Percentiles rank a stretch among this genome's conserved stretches.
Conservation (phyloP, 2,797 vertebrate species). For the Aplochiton taeniatus region DNA sequence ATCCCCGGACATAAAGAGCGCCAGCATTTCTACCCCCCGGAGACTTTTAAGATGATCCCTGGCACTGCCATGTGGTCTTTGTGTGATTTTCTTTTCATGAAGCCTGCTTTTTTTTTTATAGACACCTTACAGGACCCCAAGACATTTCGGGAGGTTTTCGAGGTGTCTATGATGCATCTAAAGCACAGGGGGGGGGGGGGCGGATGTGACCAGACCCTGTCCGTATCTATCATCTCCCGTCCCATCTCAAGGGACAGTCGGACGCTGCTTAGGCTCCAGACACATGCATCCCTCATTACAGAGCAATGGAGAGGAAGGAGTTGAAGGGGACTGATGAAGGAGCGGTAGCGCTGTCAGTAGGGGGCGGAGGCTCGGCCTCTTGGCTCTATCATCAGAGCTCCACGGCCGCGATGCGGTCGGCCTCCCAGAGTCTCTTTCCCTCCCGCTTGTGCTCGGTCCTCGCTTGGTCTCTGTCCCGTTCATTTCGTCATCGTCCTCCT, state of each 20-base stretch:
- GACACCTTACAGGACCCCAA: conserved; percentile 8
- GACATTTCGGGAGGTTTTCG: too few relatives aligned
- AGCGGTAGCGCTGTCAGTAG: too few relatives aligned
- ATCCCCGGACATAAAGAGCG: conserved; percentile 60
- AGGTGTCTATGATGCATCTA: too few relatives aligned
- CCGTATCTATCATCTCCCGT: too few relatives aligned
- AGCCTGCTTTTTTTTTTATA: conserved; percentile 15
- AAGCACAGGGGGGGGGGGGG: too few relatives aligned
- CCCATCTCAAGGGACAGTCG: too few relatives aligned
- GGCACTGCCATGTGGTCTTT: conserved; percentile 36
- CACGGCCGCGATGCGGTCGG: not conserved
- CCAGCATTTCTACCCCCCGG: conserved; percentile 52
- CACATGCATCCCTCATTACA: too few relatives aligned
- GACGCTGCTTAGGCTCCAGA: too few relatives aligned
- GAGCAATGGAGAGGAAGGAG: too few relatives aligned
- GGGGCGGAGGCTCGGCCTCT: conserved; percentile 5
- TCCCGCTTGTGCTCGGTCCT: conserved; percentile 14
- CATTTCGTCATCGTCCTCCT: conserved; percentile 20
- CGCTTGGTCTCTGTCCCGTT: conserved; percentile 10
- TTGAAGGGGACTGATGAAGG: too few relatives aligned
- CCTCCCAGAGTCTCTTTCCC: conserved; percentile 12
- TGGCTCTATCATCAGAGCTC: conserved; percentile 37
- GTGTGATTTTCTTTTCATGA: conserved; percentile 1
- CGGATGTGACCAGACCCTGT: too few relatives aligned
- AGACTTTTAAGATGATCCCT: conserved; percentile 16